Evolutionary conservation across 2,888 invertebrate genomes (phyloP).

Genomic region (Drosophila mimica): DNA sequence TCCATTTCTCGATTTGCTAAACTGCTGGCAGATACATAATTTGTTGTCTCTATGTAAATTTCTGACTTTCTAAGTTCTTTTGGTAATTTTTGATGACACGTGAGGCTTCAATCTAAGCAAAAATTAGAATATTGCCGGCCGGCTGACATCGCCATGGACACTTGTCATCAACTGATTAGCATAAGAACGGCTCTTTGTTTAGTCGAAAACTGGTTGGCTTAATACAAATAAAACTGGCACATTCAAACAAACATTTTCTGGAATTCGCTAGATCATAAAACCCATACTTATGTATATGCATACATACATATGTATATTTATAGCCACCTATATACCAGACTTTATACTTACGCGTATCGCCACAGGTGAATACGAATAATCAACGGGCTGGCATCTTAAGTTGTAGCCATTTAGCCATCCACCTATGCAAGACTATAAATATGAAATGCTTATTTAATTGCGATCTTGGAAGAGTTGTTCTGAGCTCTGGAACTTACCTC

Average conservation of each 20-base stretch:
- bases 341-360: slow-evolving; percentile 89
- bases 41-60: slow-evolving; percentile 28
- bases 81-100: slow-evolving; percentile 53
- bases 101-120: slow-evolving; percentile 46
- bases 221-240: slow-evolving; percentile 64
- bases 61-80: slow-evolving; percentile 43
- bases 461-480: not conserved
- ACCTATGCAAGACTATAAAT: slow-evolving; percentile 86
- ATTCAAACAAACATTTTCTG: slow-evolving; percentile 53
- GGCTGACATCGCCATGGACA: slow-evolving; percentile 29
- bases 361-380: slow-evolving; percentile 89
- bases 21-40: not conserved
- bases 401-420: slow-evolving; percentile 92
- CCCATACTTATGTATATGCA: slow-evolving; percentile 1
- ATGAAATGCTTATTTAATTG: slow-evolving; percentile 16
- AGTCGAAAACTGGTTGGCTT: slow-evolving; percentile 65
- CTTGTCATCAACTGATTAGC: slow-evolving; percentile 66
- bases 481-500: slow-evolving; percentile 83
- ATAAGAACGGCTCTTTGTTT: slow-evolving; percentile 62
- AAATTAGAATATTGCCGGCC: slow-evolving; percentile 18
- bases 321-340: slow-evolving; percentile 5
- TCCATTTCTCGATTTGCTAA: not conserved
- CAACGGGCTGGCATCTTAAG: slow-evolving; percentile 92
- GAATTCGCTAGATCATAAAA: slow-evolving; percentile 36
- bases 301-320: not conserved